phyloP scores from a whole-genome alignment of 2,113 vertebrate species.

The Sinocyclocheilus anshuiensis region DNA sequence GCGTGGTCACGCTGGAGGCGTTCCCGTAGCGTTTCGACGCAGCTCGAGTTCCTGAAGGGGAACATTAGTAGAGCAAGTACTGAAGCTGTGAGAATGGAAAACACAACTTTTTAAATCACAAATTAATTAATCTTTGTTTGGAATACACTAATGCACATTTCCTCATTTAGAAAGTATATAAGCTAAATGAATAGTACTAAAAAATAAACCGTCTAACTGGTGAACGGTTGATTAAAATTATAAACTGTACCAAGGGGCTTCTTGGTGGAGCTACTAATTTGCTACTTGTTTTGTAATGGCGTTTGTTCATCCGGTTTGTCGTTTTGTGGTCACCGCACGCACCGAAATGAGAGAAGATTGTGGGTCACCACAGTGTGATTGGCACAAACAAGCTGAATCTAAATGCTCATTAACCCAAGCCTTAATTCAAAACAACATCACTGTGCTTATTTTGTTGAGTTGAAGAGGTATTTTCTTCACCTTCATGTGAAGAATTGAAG shows the following conservation, averaged over 20 bases:
- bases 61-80: background rate
- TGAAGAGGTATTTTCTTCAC: background rate
- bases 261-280: slow-evolving; percentile 5
- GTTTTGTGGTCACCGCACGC: background rate
- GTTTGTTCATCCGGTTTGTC: background rate
- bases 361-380: slow-evolving; percentile 48
- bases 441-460: slow-evolving; percentile 65
- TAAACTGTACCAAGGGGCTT: background rate
- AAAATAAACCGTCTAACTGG: background rate
- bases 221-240: background rate
- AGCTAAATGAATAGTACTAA: background rate
- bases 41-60: too few relatives aligned
- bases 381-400: slow-evolving; percentile 52
- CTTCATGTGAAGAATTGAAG: slow-evolving; percentile 42
- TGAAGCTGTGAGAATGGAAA: background rate
- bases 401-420: slow-evolving; percentile 62
- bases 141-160: background rate
- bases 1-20: too few relatives aligned
- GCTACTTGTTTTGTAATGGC: slow-evolving; percentile 1
- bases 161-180: background rate
- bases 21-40: too few relatives aligned
- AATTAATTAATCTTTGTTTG: background rate
- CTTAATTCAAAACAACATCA: slow-evolving; percentile 42
- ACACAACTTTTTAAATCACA: background rate
- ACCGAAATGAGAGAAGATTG: background rate